Base-by-base conservation (phyloP, 2,113 vertebrate species). In the Hemicordylus capensis region DNA sequence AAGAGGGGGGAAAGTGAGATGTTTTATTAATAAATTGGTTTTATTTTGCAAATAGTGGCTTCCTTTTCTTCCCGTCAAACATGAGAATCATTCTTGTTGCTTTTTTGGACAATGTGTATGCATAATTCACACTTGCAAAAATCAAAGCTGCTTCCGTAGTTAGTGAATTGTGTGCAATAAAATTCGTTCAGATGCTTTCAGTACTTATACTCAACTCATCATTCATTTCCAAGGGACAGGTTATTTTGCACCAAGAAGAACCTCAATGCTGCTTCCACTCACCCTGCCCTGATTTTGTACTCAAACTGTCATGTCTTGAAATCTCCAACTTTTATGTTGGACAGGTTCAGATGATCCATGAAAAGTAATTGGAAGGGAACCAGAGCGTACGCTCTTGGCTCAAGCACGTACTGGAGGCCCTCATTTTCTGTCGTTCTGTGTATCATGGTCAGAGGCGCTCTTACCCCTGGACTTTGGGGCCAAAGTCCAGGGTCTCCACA, bases 1-100 rank as follows among this genome's bases (percentile, higher is more conserved):
- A 88, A 88, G 75, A 84, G 39, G 61, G 85, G 22, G 8, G 19
- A 3, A 74, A 3, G 72, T 31, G 6, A 83, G 87, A 91, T 86
- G 12, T 90, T 92, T 91, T 88, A 87, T 90, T 89, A 90, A 85
- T 89, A 1, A 28, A 89, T 77, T 85, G 28, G 9, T n/a, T 89
- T 89, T 88, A n/a, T 66, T 84, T 89, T 75, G 59, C 3, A 3
- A 37, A 42, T 51, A 4, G 26, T 58, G 19, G 74, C 80, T 81
- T 63, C 31, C 39, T 80, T 90, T 90, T 76, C 3, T 69, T 69
- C 51, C 39, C 86, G 24, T 79, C 73, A 85, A 77, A 58, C 1
- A 1, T 83, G 75, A 58, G 66, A 69, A 1, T 12, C n/a, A 19
- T 70, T 84, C 79, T n/a, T 72, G 70, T 31, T 37, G 1, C n/a